These are phyloP conservation scores for Quadroppia sp. DNA, from an alignment of 2,888 invertebrate genomes.

Conservation along the genomic window DNA sequence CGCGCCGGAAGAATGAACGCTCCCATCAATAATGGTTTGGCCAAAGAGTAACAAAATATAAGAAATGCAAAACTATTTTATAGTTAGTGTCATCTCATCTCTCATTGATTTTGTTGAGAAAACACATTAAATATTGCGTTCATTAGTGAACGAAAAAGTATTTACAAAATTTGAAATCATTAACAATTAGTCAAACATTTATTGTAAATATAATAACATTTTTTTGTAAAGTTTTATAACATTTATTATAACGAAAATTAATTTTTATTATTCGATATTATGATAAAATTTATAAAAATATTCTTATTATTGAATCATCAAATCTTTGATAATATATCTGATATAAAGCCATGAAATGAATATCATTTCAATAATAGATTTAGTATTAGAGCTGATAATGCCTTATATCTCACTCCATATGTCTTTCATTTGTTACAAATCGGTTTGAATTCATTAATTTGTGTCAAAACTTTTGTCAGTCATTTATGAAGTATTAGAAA, in stretches of 20 bases:
- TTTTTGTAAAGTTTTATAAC: constrained; percentile 16
- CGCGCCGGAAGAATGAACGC: constrained; percentile 5
- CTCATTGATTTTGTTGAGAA: background rate
- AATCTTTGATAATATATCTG: background rate
- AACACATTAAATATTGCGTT: constrained; percentile 12
- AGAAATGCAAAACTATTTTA: background rate
- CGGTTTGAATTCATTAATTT: constrained; percentile 8
- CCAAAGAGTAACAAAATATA: constrained; percentile 1
- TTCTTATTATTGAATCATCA: background rate
- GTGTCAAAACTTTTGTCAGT: background rate
- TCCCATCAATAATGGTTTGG: background rate
- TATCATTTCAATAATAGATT: background rate
- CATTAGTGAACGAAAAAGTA: background rate
- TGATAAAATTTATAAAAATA: background rate
- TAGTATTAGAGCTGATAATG: background rate
- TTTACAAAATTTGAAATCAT: background rate
- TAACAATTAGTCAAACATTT: constrained; percentile 11
- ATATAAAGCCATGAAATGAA: constrained; percentile 10
- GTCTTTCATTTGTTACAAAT: constrained; percentile 20
- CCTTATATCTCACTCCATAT: constrained; percentile 29
- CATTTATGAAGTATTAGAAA: background rate
- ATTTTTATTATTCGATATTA: constrained; percentile 7
- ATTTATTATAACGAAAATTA: constrained; percentile 3
- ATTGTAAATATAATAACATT: constrained; percentile 8
- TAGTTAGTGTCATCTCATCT: background rate